These are phyloP conservation scores for Coelopa frigida DNA, from an alignment of 1,140 invertebrate species.

Conservation along the genomic window DNA sequence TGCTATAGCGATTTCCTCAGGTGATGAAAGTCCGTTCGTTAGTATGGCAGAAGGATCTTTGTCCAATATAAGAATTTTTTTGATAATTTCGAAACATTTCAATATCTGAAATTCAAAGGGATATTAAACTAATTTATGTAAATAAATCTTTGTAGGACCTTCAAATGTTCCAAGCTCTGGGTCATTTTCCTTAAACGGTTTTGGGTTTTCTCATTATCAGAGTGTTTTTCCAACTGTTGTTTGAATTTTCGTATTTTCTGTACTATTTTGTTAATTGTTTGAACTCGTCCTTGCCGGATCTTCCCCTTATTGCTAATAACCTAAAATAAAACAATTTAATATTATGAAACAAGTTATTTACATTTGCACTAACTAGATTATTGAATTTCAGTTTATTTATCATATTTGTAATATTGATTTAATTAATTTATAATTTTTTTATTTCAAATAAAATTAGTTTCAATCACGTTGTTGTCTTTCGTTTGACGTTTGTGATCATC, in stretches of 20 bases:
- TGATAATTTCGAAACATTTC: slow-evolving; percentile 22
- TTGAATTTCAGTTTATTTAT: slow-evolving; percentile 39
- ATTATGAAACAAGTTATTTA: not conserved
- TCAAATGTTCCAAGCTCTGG: slow-evolving; percentile 25
- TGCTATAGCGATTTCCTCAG: slow-evolving; percentile 32
- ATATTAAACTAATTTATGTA: not conserved
- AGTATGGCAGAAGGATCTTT: slow-evolving; percentile 25
- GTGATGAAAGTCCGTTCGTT: slow-evolving; percentile 30
- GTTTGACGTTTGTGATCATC: too few relatives aligned
- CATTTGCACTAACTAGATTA: slow-evolving; percentile 31
- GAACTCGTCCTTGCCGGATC: slow-evolving; percentile 29
- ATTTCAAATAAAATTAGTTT: too few relatives aligned
- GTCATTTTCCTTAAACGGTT: slow-evolving; percentile 22
- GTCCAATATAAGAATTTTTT: slow-evolving; percentile 18
- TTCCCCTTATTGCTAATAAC: slow-evolving; percentile 35
- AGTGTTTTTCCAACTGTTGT: slow-evolving; percentile 21
- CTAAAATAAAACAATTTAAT: slow-evolving; percentile 11
- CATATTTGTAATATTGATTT: too few relatives aligned
- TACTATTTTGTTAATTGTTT: slow-evolving; percentile 35
- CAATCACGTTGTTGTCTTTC: too few relatives aligned
- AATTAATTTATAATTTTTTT: too few relatives aligned
- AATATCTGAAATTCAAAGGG: slow-evolving; percentile 12
- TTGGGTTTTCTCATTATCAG: slow-evolving; percentile 21
- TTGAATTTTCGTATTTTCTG: slow-evolving; percentile 37
- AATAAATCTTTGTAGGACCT: slow-evolving; percentile 10